Percentiles rank a stretch among this genome's conserved stretches.
phyloP scores from a whole-genome alignment of 2,113 vertebrate genomes.

The Typhlomys cinereus region DNA sequence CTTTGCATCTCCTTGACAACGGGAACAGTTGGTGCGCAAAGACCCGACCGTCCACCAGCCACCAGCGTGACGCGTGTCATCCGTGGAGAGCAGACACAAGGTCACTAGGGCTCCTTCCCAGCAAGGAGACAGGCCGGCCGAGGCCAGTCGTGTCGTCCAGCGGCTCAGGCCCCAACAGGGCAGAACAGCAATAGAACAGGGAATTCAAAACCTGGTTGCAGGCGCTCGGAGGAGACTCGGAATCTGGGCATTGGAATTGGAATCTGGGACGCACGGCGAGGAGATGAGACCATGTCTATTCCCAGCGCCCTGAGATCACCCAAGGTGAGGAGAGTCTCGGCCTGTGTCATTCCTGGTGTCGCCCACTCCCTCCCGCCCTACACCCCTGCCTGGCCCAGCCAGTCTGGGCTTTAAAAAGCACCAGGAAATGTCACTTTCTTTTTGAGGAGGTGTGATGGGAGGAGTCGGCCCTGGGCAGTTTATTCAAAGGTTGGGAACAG shows the following conservation, averaged over 20 bases:
- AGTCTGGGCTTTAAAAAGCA: conserved; percentile 74
- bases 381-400: conserved; percentile 40
- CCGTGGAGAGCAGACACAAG: neutral
- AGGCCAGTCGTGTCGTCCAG: neutral
- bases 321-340: conserved; percentile 66
- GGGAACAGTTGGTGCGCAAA: neutral
- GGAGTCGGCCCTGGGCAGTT: conserved; percentile 58
- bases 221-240: neutral
- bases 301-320: conserved; percentile 71
- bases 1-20: neutral
- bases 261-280: conserved; percentile 53
- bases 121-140: neutral
- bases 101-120: neutral
- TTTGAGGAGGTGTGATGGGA: conserved; percentile 69
- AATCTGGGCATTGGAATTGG: conserved; percentile 25
- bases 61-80: neutral
- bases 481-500: conserved; percentile 67
- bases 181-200: neutral
- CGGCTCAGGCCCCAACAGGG: neutral
- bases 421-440: conserved; percentile 79
- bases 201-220: neutral
- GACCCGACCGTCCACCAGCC: neutral
- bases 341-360: conserved; percentile 51
- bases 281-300: conserved; percentile 74
- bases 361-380: conserved; percentile 32